Percentiles rank a stretch among this genome's conserved stretches.
Conservation (phyloP, 1,140 invertebrate species). For the Lordiphosa clarofinis region DNA sequence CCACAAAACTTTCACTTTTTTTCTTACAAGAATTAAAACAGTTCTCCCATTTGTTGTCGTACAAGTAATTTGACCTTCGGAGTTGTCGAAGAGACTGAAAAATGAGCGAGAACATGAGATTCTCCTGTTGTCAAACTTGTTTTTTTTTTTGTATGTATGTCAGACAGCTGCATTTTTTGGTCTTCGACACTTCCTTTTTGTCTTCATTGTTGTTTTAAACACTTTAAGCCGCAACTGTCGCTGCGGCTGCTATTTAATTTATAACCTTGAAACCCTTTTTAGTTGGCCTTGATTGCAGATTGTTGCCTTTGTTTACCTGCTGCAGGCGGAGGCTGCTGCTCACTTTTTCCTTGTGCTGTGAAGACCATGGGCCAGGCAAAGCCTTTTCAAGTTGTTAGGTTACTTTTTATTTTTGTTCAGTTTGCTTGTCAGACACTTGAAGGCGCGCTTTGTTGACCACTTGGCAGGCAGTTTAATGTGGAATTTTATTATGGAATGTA, state of each 20-base stretch:
- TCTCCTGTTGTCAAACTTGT: slow-evolving; percentile 6
- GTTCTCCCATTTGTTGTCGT: slow-evolving; percentile 17
- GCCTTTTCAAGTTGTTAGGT: slow-evolving; percentile 44
- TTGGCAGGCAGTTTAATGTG: slow-evolving; percentile 29
- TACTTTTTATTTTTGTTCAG: slow-evolving; percentile 23
- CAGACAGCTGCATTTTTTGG: slow-evolving; percentile 27
- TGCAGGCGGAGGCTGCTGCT: background rate
- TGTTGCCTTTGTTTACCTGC: slow-evolving; percentile 27
- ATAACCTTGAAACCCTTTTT: slow-evolving; percentile 68
- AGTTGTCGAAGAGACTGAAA: slow-evolving; percentile 15
- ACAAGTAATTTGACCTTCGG: slow-evolving; percentile 49
- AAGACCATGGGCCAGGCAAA: slow-evolving; percentile 11
- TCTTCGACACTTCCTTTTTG: slow-evolving; percentile 41
- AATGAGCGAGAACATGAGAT: background rate
- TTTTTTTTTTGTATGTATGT: slow-evolving; percentile 4
- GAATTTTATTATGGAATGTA: slow-evolving; percentile 11
- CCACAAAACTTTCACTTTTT: slow-evolving; percentile 39
- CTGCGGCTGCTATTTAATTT: slow-evolving; percentile 39
- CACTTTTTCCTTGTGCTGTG: slow-evolving; percentile 7
- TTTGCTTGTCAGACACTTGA: slow-evolving; percentile 11
- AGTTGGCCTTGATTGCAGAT: slow-evolving; percentile 58
- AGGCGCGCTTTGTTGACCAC: slow-evolving; percentile 11
- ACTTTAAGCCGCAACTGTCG: slow-evolving; percentile 24
- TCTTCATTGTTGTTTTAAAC: slow-evolving; percentile 4
- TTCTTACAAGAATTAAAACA: slow-evolving; percentile 1